Evolutionary conservation across 2,888 invertebrate genomes (phyloP), one percentile per base, ranked within the genome.

Genomic region (Sipunculus nudus): DNA sequence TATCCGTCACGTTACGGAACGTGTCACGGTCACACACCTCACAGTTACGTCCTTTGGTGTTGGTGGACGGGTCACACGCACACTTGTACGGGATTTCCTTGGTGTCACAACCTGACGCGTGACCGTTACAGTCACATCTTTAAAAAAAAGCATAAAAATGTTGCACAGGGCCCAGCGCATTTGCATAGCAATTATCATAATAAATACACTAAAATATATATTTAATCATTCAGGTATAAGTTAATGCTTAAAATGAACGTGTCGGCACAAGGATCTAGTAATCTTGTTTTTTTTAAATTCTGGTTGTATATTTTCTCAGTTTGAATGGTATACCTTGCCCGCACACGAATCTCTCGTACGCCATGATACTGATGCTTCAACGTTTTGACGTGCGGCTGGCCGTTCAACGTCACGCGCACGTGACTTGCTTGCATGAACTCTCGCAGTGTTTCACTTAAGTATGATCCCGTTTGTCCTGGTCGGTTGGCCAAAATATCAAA

Each of bases 41-140:
- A 40, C 67, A 67, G 35, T 41, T 35, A 0, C 52, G 32, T 10
- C 67, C 67, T 10, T 23, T 23, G 4, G 67, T 60, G 60, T 57
- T 47, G 5, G 62, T 50, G 6, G 28, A 2, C 3, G 53, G 31
- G 10, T 35, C 53, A 47, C 67, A 67, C 4, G 46, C 31, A 38
- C 67, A 67, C 21, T 29, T 31, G 47, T 66, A 66, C n/a, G 59
- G 59, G 16, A 16, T 13, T 6, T 29, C 35, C 19, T n/a, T 32
- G n/a, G 21, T 28, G 56, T 62, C 45, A 45, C 66, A 66, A 8
- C 26, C 46, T 13, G n/a, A 21, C 21, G 49, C 66, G 31, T 63
- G 59, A 8, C 60, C 63, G 39, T 60, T 23, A 29, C 66, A 66
- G 47, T 66, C 54, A 40, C 66, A 66, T 29, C 66, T 66, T 29